Conservation (phyloP, 2,888 invertebrate species). For the Siphlonurus alternatus region DNA sequence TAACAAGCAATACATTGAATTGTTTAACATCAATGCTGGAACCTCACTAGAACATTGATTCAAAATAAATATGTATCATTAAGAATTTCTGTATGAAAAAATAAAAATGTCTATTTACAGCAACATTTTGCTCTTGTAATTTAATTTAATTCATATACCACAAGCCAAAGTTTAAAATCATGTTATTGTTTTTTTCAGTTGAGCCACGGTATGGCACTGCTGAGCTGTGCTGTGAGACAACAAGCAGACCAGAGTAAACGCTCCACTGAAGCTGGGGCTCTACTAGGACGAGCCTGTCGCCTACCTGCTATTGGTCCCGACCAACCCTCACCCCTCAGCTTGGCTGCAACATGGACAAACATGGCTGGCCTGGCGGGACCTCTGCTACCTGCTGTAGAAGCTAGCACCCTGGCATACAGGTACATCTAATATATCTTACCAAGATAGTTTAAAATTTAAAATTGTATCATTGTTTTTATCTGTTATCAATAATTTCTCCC, state of each 20-base stretch:
- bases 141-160: too few relatives aligned
- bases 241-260: neutral
- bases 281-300: neutral
- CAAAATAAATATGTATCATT: too few relatives aligned
- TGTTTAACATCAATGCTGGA: too few relatives aligned
- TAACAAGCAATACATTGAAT: too few relatives aligned
- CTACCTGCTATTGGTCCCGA: neutral
- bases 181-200: constrained; percentile 10
- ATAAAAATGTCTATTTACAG: too few relatives aligned
- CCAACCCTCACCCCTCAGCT: neutral
- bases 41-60: too few relatives aligned
- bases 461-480: constrained; percentile 1
- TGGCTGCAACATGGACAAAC: neutral
- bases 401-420: neutral
- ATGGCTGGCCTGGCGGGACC: neutral
- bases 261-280: neutral
- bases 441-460: constrained; percentile 1
- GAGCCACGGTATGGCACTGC: constrained; percentile 8
- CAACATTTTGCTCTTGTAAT: too few relatives aligned
- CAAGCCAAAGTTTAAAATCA: too few relatives aligned
- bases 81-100: too few relatives aligned
- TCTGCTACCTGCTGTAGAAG: neutral
- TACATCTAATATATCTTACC: neutral
- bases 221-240: neutral
- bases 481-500: neutral